Evolutionary conservation across 2,797 vertebrate species (phyloP), one percentile per base, ranked within the genome.

Genomic region (Myotis planiceps): DNA sequence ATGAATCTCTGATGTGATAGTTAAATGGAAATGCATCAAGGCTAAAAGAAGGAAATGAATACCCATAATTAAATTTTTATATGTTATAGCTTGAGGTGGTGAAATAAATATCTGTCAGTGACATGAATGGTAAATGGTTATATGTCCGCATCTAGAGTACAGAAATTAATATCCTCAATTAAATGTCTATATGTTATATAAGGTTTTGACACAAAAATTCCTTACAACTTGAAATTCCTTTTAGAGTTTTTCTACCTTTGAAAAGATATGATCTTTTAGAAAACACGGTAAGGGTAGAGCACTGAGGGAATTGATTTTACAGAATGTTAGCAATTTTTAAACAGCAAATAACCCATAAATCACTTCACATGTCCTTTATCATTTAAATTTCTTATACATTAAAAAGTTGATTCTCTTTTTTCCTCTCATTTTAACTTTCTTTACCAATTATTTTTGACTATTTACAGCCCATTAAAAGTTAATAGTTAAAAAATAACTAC

Each of bases 61-160:
- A 95, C 51, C 82, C 53, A 89, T 75, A 92, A 96, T 97, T 97
- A 97, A 95, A 88, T 34, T 92, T 92, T 96, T 95, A 97, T 91
- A 83, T 86, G 75, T 92, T 89, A 95, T 86, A 93, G 75, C 69
- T 91, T 96, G 49, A 9, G 7, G 58, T 88, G 21, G 32, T 91
- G 94, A 96, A 96, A 97, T 97, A 97, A 97, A 95, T 97, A 96
- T 96, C 92, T 96, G 94, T 97, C 94, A 95, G 49, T 95, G 88
- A 76, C 68, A 95, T 71, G 53, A 86, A 91, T 97, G 88, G 80
- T 92, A 96, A 95, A 97, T 96, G 90, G 60, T 49, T 95, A 85
- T 79, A 21, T 91, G 85, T 96, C 82, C 86, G 69, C 25, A 49
- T 82, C 51, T 58, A 74, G 49, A 94, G 34, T 58, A 87, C 49